A percentile compares a stretch with the other conserved stretches of the same genome.
Evolutionary conservation across 2,797 vertebrate species (phyloP).

Genomic region (Siniperca obscura): DNA sequence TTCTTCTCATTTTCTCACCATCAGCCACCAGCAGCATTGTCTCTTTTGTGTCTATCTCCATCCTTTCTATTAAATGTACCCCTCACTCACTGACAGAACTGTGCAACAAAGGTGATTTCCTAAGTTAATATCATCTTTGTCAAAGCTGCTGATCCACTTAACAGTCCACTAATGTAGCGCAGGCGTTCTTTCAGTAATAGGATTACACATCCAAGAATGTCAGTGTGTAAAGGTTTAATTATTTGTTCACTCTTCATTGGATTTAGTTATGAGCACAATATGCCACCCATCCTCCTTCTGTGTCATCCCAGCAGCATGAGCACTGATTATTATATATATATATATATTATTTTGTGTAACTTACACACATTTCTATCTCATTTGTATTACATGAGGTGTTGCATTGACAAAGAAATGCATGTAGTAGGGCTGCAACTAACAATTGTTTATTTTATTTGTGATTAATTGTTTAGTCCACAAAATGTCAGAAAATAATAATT

Average conservation of each 20-base stretch:
- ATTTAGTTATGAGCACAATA: slow-evolving; percentile 36
- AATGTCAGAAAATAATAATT: not conserved
- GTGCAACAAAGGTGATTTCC: slow-evolving; percentile 21
- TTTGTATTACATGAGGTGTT: not conserved
- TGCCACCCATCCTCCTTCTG: slow-evolving; percentile 20
- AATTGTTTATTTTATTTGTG: not conserved
- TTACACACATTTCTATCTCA: not conserved
- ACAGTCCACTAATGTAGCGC: slow-evolving; percentile 21
- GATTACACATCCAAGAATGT: slow-evolving; percentile 59
- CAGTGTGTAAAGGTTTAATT: slow-evolving; percentile 53
- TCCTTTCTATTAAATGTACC: slow-evolving; percentile 5
- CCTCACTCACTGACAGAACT: slow-evolving; percentile 14
- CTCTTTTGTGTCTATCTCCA: slow-evolving; percentile 7
- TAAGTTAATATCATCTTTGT: slow-evolving; percentile 35
- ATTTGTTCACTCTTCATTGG: slow-evolving; percentile 52
- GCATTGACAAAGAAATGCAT: not conserved
- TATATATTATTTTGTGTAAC: not conserved
- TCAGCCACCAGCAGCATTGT: not conserved
- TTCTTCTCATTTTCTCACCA: slow-evolving; percentile 4
- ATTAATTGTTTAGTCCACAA: not conserved
- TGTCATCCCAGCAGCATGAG: slow-evolving; percentile 21
- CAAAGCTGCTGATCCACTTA: slow-evolving; percentile 35
- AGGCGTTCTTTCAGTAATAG: slow-evolving; percentile 50
- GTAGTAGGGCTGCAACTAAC: not conserved
- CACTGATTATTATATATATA: slow-evolving; percentile 12